Evolutionary conservation across 2,797 vertebrate genomes (phyloP).

Genomic region (Geotrypetes seraphini): DNA sequence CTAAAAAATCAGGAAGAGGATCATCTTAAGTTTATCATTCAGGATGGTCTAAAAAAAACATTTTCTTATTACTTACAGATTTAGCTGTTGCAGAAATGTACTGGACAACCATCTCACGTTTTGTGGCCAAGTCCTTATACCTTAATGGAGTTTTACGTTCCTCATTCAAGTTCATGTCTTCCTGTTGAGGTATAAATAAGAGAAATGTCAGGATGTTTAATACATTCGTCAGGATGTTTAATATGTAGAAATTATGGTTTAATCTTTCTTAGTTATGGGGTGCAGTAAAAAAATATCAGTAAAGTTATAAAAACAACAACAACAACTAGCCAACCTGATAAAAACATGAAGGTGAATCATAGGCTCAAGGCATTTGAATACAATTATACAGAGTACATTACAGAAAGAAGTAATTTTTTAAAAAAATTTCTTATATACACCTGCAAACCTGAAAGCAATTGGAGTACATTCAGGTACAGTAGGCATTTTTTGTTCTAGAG

Average conservation of each 20-base stretch:
- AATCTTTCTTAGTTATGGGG: background rate
- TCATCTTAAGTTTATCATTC: slow-evolving; percentile 41
- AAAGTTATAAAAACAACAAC: no score
- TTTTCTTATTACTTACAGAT: slow-evolving; percentile 81
- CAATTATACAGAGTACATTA: no score
- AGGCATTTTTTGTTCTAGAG: no score
- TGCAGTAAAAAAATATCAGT: background rate
- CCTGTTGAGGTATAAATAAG: slow-evolving; percentile 50
- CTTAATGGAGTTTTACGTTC: slow-evolving; percentile 89
- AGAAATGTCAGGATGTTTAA: background rate
- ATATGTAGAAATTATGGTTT: background rate
- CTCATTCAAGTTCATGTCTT: slow-evolving; percentile 98
- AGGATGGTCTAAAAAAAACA: slow-evolving; percentile 11
- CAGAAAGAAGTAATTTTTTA: no score
- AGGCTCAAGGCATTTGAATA: no score
- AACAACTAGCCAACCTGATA: background rate
- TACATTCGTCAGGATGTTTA: background rate
- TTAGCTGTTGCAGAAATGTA: slow-evolving; percentile 96
- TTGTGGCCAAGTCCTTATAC: slow-evolving; percentile 85
- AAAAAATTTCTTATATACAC: no score
- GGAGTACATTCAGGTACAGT: no score
- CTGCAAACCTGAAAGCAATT: no score
- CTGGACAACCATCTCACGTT: slow-evolving; percentile 95
- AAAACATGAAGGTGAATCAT: background rate
- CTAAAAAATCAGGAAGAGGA: slow-evolving; percentile 29